Evolutionary conservation across 2,888 invertebrate genomes (phyloP), one percentile per base, ranked within the genome.

Genomic region (Mythimna impura): DNA sequence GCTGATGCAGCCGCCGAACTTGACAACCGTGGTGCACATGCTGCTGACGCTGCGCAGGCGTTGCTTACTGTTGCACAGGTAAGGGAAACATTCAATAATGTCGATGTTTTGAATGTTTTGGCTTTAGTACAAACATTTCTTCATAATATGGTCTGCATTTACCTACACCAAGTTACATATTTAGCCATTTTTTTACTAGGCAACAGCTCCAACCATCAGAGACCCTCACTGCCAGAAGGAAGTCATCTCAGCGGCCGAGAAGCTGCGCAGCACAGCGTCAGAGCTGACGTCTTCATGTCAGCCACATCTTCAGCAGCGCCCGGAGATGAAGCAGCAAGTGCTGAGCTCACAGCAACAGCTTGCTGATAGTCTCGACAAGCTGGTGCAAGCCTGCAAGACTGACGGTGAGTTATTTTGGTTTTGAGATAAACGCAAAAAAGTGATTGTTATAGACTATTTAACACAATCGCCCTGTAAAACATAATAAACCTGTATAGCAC

Each of bases 11-110:
- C 88, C 2, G 73, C 73, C 4, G 76, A 80, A 34, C 79, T 94
- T 57, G 91, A 91, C 76, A 25, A 40, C 0, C 66, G 75, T 5
- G 90, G 90, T 0, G 87, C 86, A 0, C 75, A 58, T 9, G 68
- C 83, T 0, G 89, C 89, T 10, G 90, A 86, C 4, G 89, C 88
- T 2, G 89, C 91, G 14, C 88, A 90, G 43, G 81, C 76, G 0
- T 66, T 93, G 17, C 86, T 91, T 0, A 82, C 83, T 10, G 81
- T 86, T 1, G 87, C 87, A 10, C 87, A 86, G 86, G 89, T 87
- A 2, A 17, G 47, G 14, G 17, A 6, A 10, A 7, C 17, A 47
- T 47, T 47, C 1, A 47, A 47, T 5, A 47, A 7, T 17, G 17
- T 6, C 7, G 17, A 47, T 20, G 4, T 47, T 43, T 43, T 43